phyloP scores from a whole-genome alignment of 2,113 vertebrate genomes.

The Rhizomys pruinosus region DNA sequence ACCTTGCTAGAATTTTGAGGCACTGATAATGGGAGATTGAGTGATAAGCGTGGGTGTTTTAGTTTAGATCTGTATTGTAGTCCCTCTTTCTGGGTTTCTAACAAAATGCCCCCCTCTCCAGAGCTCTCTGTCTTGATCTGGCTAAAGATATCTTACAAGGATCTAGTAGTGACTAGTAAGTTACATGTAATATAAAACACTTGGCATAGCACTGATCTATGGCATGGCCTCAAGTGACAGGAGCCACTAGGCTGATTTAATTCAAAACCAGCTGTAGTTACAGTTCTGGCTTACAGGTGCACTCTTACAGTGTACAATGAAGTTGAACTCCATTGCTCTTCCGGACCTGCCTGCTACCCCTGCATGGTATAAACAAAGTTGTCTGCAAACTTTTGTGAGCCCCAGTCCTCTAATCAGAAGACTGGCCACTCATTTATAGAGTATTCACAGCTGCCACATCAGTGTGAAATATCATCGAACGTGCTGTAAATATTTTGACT shows the following conservation, averaged over 20 bases:
- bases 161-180: not conserved
- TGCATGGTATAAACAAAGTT: not conserved
- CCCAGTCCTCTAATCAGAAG: not conserved
- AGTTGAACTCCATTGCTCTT: not conserved
- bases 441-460: not conserved
- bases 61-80: not conserved
- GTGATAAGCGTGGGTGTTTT: not conserved
- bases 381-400: not conserved
- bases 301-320: not conserved
- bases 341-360: not conserved
- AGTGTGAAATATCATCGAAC: not conserved
- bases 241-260: not conserved
- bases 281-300: not conserved
- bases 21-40: not conserved
- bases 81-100: not conserved
- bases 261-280: not conserved
- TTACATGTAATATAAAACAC: not conserved
- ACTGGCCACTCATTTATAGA: not conserved
- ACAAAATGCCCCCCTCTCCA: not conserved
- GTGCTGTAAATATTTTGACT: constrained; percentile 10
- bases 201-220: not conserved
- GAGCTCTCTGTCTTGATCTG: not conserved
- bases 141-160: not conserved
- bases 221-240: not conserved
- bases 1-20: not conserved